These are phyloP conservation scores for Drymonia ruficornis DNA, from an alignment of 2,888 invertebrate genomes.

Conservation along the genomic window DNA sequence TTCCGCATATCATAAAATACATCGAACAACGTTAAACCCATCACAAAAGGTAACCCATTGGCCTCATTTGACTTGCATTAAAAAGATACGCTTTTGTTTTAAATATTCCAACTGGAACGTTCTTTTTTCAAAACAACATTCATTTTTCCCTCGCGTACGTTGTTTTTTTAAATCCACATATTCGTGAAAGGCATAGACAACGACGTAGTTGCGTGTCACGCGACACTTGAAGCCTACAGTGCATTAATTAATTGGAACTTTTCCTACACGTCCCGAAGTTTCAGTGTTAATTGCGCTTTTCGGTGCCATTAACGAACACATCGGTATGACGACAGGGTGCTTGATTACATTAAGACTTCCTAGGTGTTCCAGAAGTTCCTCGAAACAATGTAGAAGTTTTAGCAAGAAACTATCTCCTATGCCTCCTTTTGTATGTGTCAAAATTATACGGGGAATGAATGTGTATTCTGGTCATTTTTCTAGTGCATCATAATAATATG, in stretches of 20 bases:
- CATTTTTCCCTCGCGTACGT: background rate
- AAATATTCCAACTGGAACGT: constrained; percentile 3
- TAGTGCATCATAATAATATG: too few relatives aligned
- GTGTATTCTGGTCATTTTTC: too few relatives aligned
- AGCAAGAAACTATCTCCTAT: too few relatives aligned
- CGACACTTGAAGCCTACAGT: constrained; percentile 59
- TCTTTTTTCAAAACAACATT: constrained; percentile 1
- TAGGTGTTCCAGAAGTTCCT: constrained; percentile 25
- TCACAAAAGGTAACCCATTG: background rate
- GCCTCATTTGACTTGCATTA: background rate
- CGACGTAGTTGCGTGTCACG: constrained; percentile 56
- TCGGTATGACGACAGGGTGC: constrained; percentile 40
- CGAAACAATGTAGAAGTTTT: background rate
- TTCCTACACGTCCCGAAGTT: constrained; percentile 57
- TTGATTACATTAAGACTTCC: constrained; percentile 38
- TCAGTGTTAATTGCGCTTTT: constrained; percentile 67
- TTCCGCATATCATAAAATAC: too few relatives aligned
- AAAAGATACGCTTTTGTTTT: background rate
- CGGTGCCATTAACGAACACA: constrained; percentile 45
- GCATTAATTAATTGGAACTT: constrained; percentile 71
- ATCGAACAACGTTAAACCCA: too few relatives aligned
- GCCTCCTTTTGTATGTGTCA: too few relatives aligned
- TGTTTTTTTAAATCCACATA: background rate
- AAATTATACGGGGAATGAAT: too few relatives aligned
- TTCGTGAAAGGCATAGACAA: constrained; percentile 5